Conservation (phyloP, 1,140 invertebrate species). For the Trichoplusia ni region DNA sequence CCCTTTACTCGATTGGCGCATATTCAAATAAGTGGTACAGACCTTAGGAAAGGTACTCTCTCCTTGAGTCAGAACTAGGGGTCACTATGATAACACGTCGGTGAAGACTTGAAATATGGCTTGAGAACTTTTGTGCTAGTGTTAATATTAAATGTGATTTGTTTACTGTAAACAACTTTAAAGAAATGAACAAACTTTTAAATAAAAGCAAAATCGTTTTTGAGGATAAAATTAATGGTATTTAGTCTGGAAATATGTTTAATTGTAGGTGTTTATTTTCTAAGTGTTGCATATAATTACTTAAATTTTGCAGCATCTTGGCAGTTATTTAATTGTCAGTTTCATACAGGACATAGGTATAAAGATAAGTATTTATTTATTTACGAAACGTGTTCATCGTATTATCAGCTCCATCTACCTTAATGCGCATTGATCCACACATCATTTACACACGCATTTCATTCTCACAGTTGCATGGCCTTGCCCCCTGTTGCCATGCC, state of each 20-base stretch:
- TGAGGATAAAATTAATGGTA: too few relatives aligned
- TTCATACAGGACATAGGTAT: too few relatives aligned
- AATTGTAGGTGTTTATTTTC: too few relatives aligned
- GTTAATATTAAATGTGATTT: too few relatives aligned
- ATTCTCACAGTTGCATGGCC: conserved; percentile 2
- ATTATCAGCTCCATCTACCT: not conserved
- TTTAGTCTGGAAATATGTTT: too few relatives aligned
- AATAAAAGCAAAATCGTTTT: too few relatives aligned
- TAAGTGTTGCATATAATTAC: too few relatives aligned
- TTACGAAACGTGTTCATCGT: not conserved
- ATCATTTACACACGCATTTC: conserved; percentile 2
- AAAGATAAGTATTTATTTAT: not conserved
- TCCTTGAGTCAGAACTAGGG: not conserved
- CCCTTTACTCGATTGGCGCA: conserved; percentile 8
- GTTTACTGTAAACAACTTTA: too few relatives aligned
- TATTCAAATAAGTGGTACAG: conserved; percentile 17
- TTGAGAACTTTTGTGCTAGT: not conserved
- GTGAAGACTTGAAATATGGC: conserved; percentile 8
- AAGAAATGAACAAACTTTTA: too few relatives aligned
- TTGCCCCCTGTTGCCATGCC: conserved; percentile 46
- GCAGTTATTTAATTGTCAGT: too few relatives aligned
- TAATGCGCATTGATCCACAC: not conserved
- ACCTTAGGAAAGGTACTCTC: conserved; percentile 8
- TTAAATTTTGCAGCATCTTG: too few relatives aligned
- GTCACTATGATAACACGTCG: conserved; percentile 15